Evolutionary conservation across 2,797 vertebrate species (phyloP), one percentile per base, ranked within the genome.

Genomic region (Cyclopterus lumpus): DNA sequence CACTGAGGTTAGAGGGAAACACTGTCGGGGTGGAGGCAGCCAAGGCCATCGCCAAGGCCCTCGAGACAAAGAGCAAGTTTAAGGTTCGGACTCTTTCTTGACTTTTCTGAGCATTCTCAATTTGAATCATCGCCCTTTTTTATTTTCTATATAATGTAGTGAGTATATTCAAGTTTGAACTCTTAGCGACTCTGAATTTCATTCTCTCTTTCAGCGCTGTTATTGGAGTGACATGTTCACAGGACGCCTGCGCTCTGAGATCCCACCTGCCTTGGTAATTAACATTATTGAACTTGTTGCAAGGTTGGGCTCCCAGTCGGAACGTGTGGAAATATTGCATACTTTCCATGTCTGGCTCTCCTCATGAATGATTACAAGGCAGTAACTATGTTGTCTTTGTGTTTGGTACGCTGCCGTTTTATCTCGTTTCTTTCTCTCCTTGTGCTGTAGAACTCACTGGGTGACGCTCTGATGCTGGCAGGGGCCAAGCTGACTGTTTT

Each of bases 201-300:
- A 40, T 79, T 79, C 71, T 78, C 34, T 86, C 80, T 53, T 77
- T 60, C 88, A 99, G 98, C 94, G 95, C 71, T 99, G 98, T 92
- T 96, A 97, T 75, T 99, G 98, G 98, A 99, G 97, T 26, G 98
- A 99, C 88, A 99, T 99, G 98, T 99, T 99, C 88, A 99, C 98
- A 0, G 97, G 98, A 48, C 97, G 98, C 22, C 91, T 99, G 71
- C 96, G 98, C 54, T 94, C 96, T 4, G 97, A 99, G 94, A 99
- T 99, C 82, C 98, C 98, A 30, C 94, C 96, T 10, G 96, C 98
- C 34, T 87, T 99, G 96, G 98, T 99, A 93, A 93, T 61, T 18
- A 20, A 5, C 34, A 22, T 32, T 59, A 8, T 40, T 40, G 12
- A 57, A 1, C 6, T 32, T 34, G 14, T 60, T 6, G 65, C 12